Evolutionary conservation across 2,888 invertebrate genomes (phyloP).

Genomic region (Kryphioiulus occultus): DNA sequence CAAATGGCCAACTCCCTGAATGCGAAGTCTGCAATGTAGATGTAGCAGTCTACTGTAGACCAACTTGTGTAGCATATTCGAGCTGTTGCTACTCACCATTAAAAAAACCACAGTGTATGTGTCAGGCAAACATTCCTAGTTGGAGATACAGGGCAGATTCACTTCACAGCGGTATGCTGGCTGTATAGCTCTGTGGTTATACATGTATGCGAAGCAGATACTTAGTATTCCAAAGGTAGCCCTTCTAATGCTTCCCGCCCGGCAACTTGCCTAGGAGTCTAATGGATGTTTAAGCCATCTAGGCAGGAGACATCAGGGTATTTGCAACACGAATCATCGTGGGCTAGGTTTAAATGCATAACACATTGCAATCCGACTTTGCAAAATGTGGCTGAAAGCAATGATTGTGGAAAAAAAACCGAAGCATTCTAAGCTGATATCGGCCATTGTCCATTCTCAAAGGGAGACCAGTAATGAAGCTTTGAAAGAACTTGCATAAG

Average conservation of each 20-base stretch:
- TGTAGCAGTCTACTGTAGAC: neutral
- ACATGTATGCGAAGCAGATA: neutral
- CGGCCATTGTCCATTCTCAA: neutral
- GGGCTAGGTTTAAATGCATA: neutral
- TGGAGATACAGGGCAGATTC: neutral
- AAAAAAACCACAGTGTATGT: neutral
- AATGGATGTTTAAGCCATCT: neutral
- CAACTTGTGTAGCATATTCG: neutral
- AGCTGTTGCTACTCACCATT: neutral
- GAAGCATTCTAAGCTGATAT: neutral
- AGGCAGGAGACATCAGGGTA: neutral
- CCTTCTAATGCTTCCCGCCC: neutral
- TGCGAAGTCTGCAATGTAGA: neutral
- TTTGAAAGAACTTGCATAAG: neutral
- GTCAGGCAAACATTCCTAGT: neutral
- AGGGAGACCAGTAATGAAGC: neutral
- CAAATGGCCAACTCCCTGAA: neutral
- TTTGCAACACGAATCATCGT: neutral
- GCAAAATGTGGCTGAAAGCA: neutral
- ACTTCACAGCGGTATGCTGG: neutral
- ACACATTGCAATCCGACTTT: neutral
- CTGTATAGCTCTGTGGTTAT: neutral
- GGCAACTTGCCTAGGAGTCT: neutral
- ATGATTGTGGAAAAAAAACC: neutral
- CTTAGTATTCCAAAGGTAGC: constrained; percentile 16